These are phyloP conservation scores for Anorthoa munda DNA, from an alignment of 2,888 invertebrate genomes.

Conservation along the genomic window DNA sequence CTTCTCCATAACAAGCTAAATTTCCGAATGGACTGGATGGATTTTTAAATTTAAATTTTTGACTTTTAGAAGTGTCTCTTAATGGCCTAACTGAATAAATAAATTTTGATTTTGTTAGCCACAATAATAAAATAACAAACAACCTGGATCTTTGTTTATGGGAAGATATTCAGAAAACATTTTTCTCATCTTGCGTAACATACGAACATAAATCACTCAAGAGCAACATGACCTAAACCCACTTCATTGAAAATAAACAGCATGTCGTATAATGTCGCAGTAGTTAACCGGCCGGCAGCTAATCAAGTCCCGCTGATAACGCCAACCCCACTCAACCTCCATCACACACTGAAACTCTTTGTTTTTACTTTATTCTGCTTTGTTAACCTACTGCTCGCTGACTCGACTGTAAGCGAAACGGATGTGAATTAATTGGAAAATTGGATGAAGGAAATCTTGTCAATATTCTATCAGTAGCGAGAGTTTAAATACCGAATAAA, in stretches of 20 bases:
- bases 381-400: not conserved
- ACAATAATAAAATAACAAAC: no score
- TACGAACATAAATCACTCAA: constrained; percentile 4
- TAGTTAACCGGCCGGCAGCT: constrained; percentile 31
- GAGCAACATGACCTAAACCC: not conserved
- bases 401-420: constrained; percentile 4
- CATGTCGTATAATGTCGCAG: constrained; percentile 24
- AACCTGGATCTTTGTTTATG: not conserved
- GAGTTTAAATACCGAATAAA: not conserved
- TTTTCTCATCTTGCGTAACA: not conserved
- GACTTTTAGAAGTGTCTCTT: no score
- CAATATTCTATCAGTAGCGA: not conserved
- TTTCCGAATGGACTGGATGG: no score
- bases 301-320: constrained; percentile 62
- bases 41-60: no score
- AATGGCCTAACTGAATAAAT: no score
- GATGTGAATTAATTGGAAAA: constrained; percentile 11
- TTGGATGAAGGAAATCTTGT: not conserved
- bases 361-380: constrained; percentile 49
- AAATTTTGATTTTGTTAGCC: no score
- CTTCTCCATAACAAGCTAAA: no score
- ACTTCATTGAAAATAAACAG: constrained; percentile 22
- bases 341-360: constrained; percentile 45
- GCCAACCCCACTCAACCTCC: constrained; percentile 61
- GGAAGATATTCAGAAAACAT: not conserved